Evolutionary conservation across 2,888 invertebrate species (phyloP).

Genomic region (Nasonia oneida): DNA sequence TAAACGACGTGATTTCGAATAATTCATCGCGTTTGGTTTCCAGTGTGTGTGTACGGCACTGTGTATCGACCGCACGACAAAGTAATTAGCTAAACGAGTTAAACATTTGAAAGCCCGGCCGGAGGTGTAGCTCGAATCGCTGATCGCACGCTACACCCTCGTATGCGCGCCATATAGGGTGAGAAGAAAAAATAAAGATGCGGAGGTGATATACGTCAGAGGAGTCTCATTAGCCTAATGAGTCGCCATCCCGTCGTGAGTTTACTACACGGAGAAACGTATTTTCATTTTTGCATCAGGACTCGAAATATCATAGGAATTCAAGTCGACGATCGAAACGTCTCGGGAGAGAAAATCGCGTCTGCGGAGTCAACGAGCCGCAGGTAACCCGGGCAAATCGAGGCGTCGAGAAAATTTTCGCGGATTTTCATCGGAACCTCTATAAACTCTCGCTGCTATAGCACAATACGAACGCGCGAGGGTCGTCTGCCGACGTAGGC

Average conservation of each 20-base stretch:
- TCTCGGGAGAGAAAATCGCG: not conserved
- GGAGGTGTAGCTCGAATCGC: not conserved
- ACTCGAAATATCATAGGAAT: not conserved
- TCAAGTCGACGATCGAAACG: too few relatives aligned
- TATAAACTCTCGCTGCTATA: not conserved
- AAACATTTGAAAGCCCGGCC: not conserved
- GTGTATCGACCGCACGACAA: not conserved
- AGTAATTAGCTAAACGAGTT: not conserved
- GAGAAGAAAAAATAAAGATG: not conserved
- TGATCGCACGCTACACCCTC: not conserved
- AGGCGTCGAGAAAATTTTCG: not conserved
- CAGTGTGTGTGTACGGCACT: not conserved
- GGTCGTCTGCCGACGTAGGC: slow-evolving; percentile 67
- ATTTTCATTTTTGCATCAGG: not conserved
- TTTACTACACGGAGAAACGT: not conserved
- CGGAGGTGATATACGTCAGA: not conserved
- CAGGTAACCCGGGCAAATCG: not conserved
- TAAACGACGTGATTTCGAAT: too few relatives aligned
- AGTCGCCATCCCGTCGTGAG: not conserved
- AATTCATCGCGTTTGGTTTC: too few relatives aligned
- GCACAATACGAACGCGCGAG: not conserved
- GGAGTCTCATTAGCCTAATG: not conserved
- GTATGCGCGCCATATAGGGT: not conserved
- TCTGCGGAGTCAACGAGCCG: not conserved
- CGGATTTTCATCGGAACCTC: not conserved